phyloP scores from a whole-genome alignment of 2,113 vertebrate species.

The Spea bombifrons region DNA sequence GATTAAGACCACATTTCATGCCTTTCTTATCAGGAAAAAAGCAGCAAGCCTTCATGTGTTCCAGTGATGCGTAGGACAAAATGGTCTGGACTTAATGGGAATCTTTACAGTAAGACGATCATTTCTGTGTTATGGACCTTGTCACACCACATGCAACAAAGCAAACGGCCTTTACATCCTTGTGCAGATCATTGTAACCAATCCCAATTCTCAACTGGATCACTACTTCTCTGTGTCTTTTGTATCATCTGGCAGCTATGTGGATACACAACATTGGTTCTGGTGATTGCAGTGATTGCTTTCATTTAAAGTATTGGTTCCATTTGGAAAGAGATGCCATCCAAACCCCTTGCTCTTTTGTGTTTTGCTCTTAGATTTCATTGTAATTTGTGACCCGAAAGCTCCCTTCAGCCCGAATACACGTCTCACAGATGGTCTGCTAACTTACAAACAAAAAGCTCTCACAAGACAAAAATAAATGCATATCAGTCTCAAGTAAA shows the following conservation, averaged over 20 bases:
- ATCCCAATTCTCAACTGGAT: slow-evolving; percentile 55
- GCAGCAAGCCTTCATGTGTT: slow-evolving; percentile 80
- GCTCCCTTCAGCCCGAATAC: background rate
- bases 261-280: slow-evolving; percentile 59
- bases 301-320: background rate
- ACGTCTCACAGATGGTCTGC: background rate
- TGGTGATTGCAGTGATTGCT: slow-evolving; percentile 40
- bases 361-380: background rate
- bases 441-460: background rate
- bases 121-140: slow-evolving; percentile 65
- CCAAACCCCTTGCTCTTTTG: background rate
- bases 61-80: slow-evolving; percentile 74
- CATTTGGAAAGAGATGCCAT: background rate
- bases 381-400: background rate
- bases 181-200: slow-evolving; percentile 47
- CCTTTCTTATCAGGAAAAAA: slow-evolving; percentile 78
- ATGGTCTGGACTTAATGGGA: slow-evolving; percentile 70
- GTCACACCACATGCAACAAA: slow-evolving; percentile 66
- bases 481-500: background rate
- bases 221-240: slow-evolving; percentile 58
- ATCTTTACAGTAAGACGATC: slow-evolving; percentile 71
- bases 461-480: background rate
- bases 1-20: slow-evolving; percentile 68
- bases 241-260: slow-evolving; percentile 70
- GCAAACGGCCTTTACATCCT: slow-evolving; percentile 65